Evolutionary conservation across 2,888 invertebrate genomes (phyloP), one percentile per base, ranked within the genome.

Genomic region (Brachyptera risi): DNA sequence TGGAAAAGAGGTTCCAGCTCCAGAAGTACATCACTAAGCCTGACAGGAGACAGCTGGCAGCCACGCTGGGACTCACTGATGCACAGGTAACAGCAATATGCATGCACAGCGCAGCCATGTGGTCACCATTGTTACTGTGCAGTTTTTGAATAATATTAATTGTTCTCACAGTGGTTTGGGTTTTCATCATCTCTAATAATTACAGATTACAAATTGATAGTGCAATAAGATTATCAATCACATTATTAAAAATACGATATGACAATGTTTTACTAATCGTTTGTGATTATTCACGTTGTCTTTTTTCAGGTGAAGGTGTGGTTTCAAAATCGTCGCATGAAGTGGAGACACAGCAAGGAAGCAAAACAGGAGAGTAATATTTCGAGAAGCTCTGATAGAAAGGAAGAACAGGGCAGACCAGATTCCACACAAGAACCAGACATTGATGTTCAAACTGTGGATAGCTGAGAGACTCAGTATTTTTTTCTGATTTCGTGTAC

Each of bases 11-110:
- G 68, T 96, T 96, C 74, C 91, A 93, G 71, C 84, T 95, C 67
- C 96, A 96, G 74, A 96, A 96, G 74, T 96, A 96, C 72, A 96
- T 96, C 65, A 96, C 95, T 0, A 96, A 96, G 73, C 96, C 95
- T 0, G 96, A 96, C 71, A 79, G 96, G 72, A 79, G 95, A 68
- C 94, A 95, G 74, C 76, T 96, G 63, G 96, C 96, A 0, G 93
- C 93, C 3, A 90, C 93, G 11, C 77, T 96, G 27, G 95, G 95
- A 58, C 83, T 96, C 7, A 95, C 95, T 0, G 96, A 96, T 78
- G 95, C 95, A 3, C 95, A 95, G 84, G 92, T 92, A 71, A 15
- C n/a, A n/a, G n/a, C n/a, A n/a, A n/a, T n/a, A n/a, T n/a, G n/a
- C n/a, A n/a, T n/a, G n/a, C n/a, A n/a, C n/a, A n/a, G n/a, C n/a